Base-by-base conservation (phyloP, 92 coral and sea anemone species). In the Paramuricea clavata region DNA sequence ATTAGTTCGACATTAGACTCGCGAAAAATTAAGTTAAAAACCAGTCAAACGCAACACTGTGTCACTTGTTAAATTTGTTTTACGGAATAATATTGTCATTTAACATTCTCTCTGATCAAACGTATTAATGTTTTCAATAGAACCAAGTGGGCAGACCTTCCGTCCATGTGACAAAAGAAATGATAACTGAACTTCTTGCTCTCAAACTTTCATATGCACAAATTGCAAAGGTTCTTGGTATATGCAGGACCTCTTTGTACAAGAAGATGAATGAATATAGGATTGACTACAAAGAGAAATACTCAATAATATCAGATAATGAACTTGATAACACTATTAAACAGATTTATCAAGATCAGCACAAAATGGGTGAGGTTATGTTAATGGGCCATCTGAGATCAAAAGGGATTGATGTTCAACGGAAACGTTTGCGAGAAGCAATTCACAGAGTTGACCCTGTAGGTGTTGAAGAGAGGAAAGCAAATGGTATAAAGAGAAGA, bases 201-300 rank as follows among this genome's bases (percentile, higher is more conserved):
- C 52, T 47, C 26, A 25, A n/a, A 25, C 65, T 57, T 57, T 57
- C 65, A 4, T n/a, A 5, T 5, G 11, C 30, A 57, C 30, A n/a
- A 57, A 57, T 71, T 33, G 47, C 77, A 27, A 36, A 17, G 77
- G n/a, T 71, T 32, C 77, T 71, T 12, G 77, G 77, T 9, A 11
- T 71, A 71, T 32, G 49, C 77, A 71, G 77, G 49, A 71, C 77
- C 49, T 10, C 77, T 12, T 36, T 71, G 50, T 71, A 71, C 49
- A 71, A 71, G 50, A 71, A 71, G 27, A 71, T 71, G 77, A 19
- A 49, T 32, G 49, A 71, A 71, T 71, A 32, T 71, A 36, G 77
- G 42, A 71, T 71, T 71, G n/a, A 33, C 44, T 71, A 71, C 49
- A n/a, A 71, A 36, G 77, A 8, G 30, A 15, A 26, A 32, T 33